Evolutionary conservation across 2,113 vertebrate species (phyloP).

Genomic region (Cebus imitator): DNA sequence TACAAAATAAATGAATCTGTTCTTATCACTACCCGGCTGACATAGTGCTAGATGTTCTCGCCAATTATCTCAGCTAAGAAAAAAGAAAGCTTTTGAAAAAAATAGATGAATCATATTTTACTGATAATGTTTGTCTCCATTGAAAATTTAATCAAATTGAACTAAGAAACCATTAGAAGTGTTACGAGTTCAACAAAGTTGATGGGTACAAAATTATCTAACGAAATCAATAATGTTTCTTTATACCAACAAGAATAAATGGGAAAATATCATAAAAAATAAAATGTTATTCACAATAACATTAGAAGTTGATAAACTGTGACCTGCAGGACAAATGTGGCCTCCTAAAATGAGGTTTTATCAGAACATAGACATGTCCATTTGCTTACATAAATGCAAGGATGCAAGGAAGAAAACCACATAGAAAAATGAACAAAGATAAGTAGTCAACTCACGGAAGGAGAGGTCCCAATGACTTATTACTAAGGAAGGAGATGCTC

Average conservation of each 20-base stretch:
- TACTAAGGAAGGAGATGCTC: neutral
- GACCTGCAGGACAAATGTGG: neutral
- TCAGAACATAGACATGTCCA: neutral
- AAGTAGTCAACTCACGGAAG: neutral
- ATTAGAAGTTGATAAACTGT: neutral
- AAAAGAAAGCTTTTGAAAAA: neutral
- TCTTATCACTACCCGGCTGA: neutral
- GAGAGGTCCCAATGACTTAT: neutral
- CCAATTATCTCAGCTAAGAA: slow-evolving; percentile 5
- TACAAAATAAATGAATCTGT: neutral
- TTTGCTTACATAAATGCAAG: neutral
- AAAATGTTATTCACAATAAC: neutral
- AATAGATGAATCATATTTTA: neutral
- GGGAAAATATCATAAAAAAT: slow-evolving; percentile 20
- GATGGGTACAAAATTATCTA: neutral
- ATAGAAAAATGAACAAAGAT: neutral
- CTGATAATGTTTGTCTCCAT: neutral
- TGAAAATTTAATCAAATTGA: neutral
- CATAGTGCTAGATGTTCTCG: neutral
- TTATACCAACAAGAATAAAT: neutral
- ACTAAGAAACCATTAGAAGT: neutral
- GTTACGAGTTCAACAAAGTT: neutral
- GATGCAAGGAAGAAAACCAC: neutral
- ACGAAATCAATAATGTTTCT: neutral
- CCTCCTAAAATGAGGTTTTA: neutral